These are phyloP conservation scores for Caenorhabditis zanzibari DNA, from an alignment of 2,888 invertebrate genomes.

Conservation along the genomic window DNA sequence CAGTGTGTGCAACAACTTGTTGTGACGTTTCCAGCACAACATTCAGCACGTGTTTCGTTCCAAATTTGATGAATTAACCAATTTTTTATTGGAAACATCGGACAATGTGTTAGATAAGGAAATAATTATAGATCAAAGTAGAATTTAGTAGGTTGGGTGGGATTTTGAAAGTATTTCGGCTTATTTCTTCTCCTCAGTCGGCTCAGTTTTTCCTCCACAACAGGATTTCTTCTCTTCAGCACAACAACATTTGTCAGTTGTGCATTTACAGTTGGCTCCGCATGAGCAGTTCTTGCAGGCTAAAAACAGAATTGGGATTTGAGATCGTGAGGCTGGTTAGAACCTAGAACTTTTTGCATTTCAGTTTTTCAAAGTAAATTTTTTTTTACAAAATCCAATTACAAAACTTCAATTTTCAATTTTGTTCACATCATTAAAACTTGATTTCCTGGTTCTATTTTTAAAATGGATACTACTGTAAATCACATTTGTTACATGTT, in stretches of 20 bases:
- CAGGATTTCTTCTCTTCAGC: conserved; percentile 53
- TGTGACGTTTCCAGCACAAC: conserved; percentile 44
- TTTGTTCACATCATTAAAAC: not conserved
- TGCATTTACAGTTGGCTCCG: conserved; percentile 48
- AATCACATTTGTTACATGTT: not conserved
- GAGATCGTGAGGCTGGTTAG: not conserved
- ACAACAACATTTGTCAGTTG: conserved; percentile 52
- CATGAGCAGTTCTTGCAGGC: conserved; percentile 59
- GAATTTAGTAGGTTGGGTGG: conserved; percentile 42
- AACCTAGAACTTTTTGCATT: too few relatives aligned
- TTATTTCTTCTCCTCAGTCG: conserved; percentile 46
- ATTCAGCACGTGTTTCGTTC: conserved; percentile 52
- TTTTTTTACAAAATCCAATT: too few relatives aligned
- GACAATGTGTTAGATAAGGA: conserved; percentile 2
- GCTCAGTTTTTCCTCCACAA: conserved; percentile 39
- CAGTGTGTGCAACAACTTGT: conserved; percentile 15
- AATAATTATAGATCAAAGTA: conserved; percentile 22
- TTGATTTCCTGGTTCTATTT: conserved; percentile 2
- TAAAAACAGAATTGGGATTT: conserved; percentile 7
- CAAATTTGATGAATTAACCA: conserved; percentile 11
- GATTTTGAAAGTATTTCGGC: not conserved
- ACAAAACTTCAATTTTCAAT: too few relatives aligned
- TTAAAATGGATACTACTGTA: not conserved
- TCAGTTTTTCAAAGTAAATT: too few relatives aligned
- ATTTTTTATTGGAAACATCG: conserved; percentile 26